phyloP scores from a whole-genome alignment of 2,113 vertebrate genomes.

The Oplegnathus fasciatus region DNA sequence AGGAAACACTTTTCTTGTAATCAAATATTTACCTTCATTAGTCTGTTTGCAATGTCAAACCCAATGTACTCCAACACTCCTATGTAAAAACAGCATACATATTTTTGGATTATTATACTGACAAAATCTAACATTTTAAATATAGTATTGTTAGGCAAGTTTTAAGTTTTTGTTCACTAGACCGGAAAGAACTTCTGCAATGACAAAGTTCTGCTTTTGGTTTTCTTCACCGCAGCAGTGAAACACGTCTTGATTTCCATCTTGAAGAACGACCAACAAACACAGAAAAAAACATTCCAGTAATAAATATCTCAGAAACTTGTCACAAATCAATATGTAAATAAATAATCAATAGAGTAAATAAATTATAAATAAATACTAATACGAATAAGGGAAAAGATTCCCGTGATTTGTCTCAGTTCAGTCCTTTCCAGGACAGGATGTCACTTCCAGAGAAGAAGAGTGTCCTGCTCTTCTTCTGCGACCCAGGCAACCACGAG shows the following conservation, averaged over 20 bases:
- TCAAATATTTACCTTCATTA: slow-evolving; percentile 63
- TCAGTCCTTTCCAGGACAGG: slow-evolving; percentile 46
- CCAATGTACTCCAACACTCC: slow-evolving; percentile 22
- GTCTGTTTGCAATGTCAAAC: slow-evolving; percentile 62
- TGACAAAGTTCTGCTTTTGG: slow-evolving; percentile 24
- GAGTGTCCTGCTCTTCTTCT: slow-evolving; percentile 50
- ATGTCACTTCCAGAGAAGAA: slow-evolving; percentile 46
- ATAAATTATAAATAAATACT: slow-evolving; percentile 73
- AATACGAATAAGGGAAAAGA: slow-evolving; percentile 36
- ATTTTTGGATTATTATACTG: slow-evolving; percentile 39
- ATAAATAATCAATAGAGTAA: slow-evolving; percentile 76
- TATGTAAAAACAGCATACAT: slow-evolving; percentile 35
- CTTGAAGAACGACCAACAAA: slow-evolving; percentile 51
- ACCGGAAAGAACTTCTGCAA: slow-evolving; percentile 13
- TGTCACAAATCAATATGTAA: slow-evolving; percentile 52
- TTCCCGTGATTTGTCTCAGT: slow-evolving; percentile 37
- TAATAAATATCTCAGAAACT: slow-evolving; percentile 63
- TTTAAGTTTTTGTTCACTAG: slow-evolving; percentile 28
- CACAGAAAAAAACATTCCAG: slow-evolving; percentile 57
- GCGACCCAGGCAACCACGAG: slow-evolving; percentile 57
- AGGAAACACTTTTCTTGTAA: slow-evolving; percentile 67
- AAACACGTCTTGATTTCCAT: slow-evolving; percentile 35
- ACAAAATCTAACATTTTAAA: slow-evolving; percentile 27
- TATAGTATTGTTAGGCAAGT: slow-evolving; percentile 32
- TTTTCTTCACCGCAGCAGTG: slow-evolving; percentile 50